Base-by-base conservation (phyloP, 2,888 invertebrate genomes). In the Homarus gammarus region DNA sequence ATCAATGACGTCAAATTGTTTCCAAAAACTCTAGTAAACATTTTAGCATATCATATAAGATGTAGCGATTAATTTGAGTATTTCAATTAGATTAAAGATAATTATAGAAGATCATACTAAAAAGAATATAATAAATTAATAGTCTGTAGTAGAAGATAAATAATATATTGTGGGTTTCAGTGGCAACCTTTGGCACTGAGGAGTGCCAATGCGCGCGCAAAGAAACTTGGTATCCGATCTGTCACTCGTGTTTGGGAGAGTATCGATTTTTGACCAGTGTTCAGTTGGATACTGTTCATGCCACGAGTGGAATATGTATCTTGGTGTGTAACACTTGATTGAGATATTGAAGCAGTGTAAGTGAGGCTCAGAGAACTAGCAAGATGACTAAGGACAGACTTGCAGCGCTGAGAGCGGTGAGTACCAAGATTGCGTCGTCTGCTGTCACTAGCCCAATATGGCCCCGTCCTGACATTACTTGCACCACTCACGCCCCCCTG, bases 361-460 rank as follows among this genome's bases (percentile, higher is more conserved):
- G 72, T 83, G 64, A 87, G 78, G 64, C 56, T 75, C 38, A 49
- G 64, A 40, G 38, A 68, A 64, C 40, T 87, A 49, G 73, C 87
- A 96, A 94, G 95, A 98, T 98, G 98, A 98, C 98, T 95, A 98
- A 98, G 96, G 98, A 98, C 96, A 97, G 98, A 96, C 96, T 98
- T 96, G 97, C 97, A 95, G 98, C 98, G 95, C 96, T 98, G 94
- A 97, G 97, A 95, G 98, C 98, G 96, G 97, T 97, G 95, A 96
- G 97, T 94, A 75, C 6, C 10, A 8, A 22, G 2, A 18, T 27
- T 10, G 33, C 22, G 40, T 44, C 77, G 77, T 83, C 72, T 68
- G 77, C 84, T 49, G 49, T 38, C 0, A 18, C 5, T 31, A 27
- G 5, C 49, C 78, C 85, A 85, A 85, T 85, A 85, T 85, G 85